phyloP scores from a whole-genome alignment of 2,113 vertebrate species.

The Colistium nudipinnis region DNA sequence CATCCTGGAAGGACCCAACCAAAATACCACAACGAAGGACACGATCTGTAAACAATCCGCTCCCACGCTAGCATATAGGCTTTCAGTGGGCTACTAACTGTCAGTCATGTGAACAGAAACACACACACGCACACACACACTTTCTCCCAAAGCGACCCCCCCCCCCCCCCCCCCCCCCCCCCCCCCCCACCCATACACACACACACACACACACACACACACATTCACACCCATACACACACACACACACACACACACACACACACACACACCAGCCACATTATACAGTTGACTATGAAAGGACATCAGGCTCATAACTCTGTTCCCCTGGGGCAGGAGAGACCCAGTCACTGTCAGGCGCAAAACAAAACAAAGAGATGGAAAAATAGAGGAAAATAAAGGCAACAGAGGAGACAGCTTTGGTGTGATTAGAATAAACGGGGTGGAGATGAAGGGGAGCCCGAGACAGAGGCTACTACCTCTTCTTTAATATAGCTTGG shows the following conservation, averaged over 20 bases:
- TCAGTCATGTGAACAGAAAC: slow-evolving; percentile 39
- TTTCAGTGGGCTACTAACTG: slow-evolving; percentile 60
- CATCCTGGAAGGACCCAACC: slow-evolving; percentile 73
- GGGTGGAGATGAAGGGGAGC: slow-evolving; percentile 75
- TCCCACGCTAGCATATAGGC: slow-evolving; percentile 63
- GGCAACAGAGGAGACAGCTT: slow-evolving; percentile 73
- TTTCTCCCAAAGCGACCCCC: slow-evolving; percentile 24
- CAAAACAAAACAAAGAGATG: slow-evolving; percentile 82
- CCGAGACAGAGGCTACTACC: slow-evolving; percentile 75
- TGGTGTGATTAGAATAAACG: slow-evolving; percentile 84
- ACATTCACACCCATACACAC: slow-evolving; percentile 42
- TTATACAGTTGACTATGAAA: slow-evolving; percentile 82
- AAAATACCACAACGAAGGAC: slow-evolving; percentile 70
- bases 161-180: background rate
- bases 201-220: slow-evolving; percentile 51
- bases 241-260: slow-evolving; percentile 18
- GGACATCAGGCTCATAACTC: slow-evolving; percentile 81
- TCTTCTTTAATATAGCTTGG: slow-evolving; percentile 80
- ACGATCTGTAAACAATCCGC: slow-evolving; percentile 66
- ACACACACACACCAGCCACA: slow-evolving; percentile 62
- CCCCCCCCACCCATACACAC: slow-evolving; percentile 33
- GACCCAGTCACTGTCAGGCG: slow-evolving; percentile 79
- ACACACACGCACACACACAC: slow-evolving; percentile 25
- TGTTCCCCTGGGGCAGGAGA: slow-evolving; percentile 76
- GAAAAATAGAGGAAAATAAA: slow-evolving; percentile 79